Base-by-base conservation (phyloP, 2,797 vertebrate species). In the Cetoscarus ocellatus region DNA sequence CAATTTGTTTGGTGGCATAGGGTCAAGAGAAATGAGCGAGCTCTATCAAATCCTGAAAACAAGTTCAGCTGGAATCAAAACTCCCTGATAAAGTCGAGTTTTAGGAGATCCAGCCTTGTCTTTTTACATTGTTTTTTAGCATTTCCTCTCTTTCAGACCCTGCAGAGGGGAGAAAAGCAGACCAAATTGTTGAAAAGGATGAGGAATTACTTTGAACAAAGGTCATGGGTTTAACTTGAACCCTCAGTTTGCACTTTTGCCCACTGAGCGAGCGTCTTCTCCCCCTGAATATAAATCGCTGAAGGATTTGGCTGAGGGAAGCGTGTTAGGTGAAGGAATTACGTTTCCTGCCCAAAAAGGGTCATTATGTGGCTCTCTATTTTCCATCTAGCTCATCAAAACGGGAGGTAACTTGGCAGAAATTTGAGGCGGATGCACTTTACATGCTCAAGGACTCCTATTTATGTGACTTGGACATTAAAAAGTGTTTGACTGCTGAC, bases 1-100 rank as follows among this genome's bases (percentile, higher is more conserved):
- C 74, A 38, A 74, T 86, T 82, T 82, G 59, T 65, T 70, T 10
- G 0, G 36, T 64, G 77, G 59, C 67, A 18, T 61, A 81, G 69
- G 81, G 69, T 88, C 79, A 75, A 68, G 52, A 80, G 64, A 76
- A 78, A 78, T 61, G 40, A 71, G 48, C 3, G 35, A 71, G 64
- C 61, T 48, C 77, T 4, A 61, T 76, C 60, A 83, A 79, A 80
- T 73, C 59, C 47, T 54, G 58, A 45, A 77, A 67, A 77, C 43
- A 2, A 58, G 54, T 78, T 34, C 48, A 40, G 38, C 6, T 45
- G 54, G 54, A 79, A 34, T 76, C 13, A 19, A 59, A 75, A 81
- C 27, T 15, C 10, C n/a, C 13, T 27, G n/a, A 8, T 44, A 36
- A 68, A 48, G 52, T 42, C 50, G 1, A 0, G 8, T 50, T 64